These are phyloP conservation scores for Gallinago stenura DNA, from an alignment of 2,797 vertebrate species.

Conservation along the genomic window DNA sequence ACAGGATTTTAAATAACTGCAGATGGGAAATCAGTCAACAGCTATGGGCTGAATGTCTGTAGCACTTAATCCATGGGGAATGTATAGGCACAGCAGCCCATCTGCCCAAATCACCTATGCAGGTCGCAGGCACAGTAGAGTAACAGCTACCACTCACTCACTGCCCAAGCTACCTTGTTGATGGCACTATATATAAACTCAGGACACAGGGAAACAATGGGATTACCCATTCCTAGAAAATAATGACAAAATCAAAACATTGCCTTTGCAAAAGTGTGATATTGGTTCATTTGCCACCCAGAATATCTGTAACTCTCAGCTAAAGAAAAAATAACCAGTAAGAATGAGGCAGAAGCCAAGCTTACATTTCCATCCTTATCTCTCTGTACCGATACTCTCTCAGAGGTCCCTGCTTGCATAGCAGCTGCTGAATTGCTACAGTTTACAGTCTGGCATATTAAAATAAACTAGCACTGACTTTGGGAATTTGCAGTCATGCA, in stretches of 20 bases:
- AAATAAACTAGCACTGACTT: constrained; percentile 52
- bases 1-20: not conserved
- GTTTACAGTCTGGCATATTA: constrained; percentile 60
- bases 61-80: not conserved
- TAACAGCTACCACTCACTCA: not conserved
- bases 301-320: not conserved
- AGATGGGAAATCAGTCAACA: not conserved
- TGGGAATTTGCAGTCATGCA: constrained; percentile 28
- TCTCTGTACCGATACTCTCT: not conserved
- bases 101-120: not conserved
- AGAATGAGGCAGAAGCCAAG: not conserved
- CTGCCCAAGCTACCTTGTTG: not conserved
- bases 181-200: not conserved
- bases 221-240: not conserved
- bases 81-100: not conserved
- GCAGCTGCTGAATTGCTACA: constrained; percentile 56
- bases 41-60: not conserved
- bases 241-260: constrained; percentile 6
- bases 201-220: not conserved
- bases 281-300: not conserved
- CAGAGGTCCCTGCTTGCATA: constrained; percentile 23
- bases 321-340: not conserved
- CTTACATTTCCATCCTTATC: constrained; percentile 32
- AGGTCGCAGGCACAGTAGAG: not conserved
- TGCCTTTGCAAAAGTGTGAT: not conserved